A percentile compares a stretch with the other conserved stretches of the same genome.
Conservation (phyloP, 2,113 vertebrate genomes). For the Bombycilla garrulus region DNA sequence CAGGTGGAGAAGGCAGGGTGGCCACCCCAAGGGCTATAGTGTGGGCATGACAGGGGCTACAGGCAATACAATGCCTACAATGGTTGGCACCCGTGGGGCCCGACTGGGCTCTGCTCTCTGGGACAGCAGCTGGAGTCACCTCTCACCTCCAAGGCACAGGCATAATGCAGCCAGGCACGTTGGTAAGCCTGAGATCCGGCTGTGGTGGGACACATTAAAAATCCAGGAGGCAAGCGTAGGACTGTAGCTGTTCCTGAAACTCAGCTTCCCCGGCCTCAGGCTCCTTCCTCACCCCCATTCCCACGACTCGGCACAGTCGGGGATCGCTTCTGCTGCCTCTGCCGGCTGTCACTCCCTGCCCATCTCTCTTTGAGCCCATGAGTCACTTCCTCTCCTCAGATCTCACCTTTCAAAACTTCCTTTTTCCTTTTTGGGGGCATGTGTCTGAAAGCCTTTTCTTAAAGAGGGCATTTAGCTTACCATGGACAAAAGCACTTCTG, state of each 20-base stretch:
- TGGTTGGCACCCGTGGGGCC: rapidly evolving
- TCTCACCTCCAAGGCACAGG: background rate
- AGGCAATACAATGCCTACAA: background rate
- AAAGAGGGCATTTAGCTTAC: background rate
- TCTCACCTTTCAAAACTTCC: constrained; percentile 68
- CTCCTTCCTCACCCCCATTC: constrained; percentile 41
- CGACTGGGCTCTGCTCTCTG: rapidly evolving
- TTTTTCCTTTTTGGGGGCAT: constrained; percentile 9
- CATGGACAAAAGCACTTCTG: background rate
- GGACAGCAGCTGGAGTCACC: background rate
- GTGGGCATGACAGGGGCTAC: background rate
- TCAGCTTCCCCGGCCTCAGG: background rate
- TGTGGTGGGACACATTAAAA: background rate
- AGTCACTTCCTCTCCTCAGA: constrained; percentile 54
- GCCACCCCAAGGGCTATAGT: background rate
- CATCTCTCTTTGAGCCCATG: constrained; percentile 48
- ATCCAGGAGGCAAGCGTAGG: background rate
- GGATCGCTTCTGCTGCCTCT: background rate
- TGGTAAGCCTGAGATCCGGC: background rate
- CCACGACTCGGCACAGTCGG: constrained; percentile 47
- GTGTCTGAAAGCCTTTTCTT: background rate
- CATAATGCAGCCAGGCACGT: rapidly evolving
- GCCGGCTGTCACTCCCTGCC: background rate
- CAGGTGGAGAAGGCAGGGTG: background rate
- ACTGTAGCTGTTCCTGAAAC: background rate